Evolutionary conservation across 2,113 vertebrate species (phyloP).

Genomic region (Nettapus auritus): DNA sequence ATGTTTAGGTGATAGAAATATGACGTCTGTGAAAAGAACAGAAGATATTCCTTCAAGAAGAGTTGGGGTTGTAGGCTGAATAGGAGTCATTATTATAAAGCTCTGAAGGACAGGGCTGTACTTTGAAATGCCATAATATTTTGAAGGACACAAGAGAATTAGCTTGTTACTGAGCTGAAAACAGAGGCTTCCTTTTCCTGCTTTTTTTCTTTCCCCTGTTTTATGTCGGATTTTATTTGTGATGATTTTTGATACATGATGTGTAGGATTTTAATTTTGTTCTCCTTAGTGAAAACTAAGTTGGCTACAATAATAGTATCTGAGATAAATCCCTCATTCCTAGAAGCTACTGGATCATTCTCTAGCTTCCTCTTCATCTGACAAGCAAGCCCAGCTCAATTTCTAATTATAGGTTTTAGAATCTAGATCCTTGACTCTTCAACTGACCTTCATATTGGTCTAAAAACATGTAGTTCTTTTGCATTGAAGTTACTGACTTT

Average conservation of each 20-base stretch:
- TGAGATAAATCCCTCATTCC: neutral
- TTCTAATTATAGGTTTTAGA: accelerated
- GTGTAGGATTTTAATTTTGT: neutral
- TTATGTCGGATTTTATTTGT: neutral
- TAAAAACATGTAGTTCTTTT: neutral
- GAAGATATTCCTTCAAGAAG: neutral
- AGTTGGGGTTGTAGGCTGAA: neutral
- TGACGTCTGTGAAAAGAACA: neutral
- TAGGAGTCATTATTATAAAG: neutral
- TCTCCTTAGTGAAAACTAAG: neutral
- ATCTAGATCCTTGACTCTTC: neutral
- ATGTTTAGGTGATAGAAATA: neutral
- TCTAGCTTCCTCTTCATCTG: neutral
- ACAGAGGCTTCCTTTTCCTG: neutral
- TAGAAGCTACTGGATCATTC: neutral
- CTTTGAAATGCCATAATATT: neutral
- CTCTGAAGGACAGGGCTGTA: neutral
- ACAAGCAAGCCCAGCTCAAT: neutral
- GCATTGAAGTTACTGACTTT: neutral
- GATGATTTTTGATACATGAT: neutral
- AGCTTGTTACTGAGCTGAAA: neutral
- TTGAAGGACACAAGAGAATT: neutral
- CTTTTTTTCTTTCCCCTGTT: neutral
- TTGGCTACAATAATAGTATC: neutral
- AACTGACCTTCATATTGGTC: neutral